phyloP scores from a whole-genome alignment of 2,888 invertebrate genomes.

The Gastrophysa polygoni region DNA sequence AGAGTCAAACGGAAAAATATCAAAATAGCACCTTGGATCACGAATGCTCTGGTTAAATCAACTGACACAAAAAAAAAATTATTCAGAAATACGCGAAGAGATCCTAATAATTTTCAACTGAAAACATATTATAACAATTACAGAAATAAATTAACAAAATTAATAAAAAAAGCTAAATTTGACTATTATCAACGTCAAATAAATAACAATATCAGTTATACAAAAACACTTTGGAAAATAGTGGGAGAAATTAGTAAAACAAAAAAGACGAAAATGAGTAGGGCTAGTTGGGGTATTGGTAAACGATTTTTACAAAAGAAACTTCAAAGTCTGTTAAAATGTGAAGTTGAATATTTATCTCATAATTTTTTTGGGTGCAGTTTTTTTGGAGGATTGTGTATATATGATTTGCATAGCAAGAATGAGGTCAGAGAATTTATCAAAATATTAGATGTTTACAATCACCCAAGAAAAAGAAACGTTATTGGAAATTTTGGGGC shows the following conservation, averaged over 20 bases:
- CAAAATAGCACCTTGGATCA: conserved; percentile 6
- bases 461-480: too few relatives aligned
- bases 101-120: background rate
- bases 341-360: too few relatives aligned
- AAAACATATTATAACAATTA: background rate
- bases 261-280: background rate
- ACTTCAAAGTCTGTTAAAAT: too few relatives aligned
- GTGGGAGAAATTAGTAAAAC: conserved; percentile 7
- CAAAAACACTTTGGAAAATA: background rate
- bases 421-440: too few relatives aligned
- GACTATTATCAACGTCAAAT: conserved; percentile 4
- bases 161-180: background rate
- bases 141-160: conserved; percentile 4
- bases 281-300: too few relatives aligned
- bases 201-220: background rate
- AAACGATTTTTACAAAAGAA: too few relatives aligned
- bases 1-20: conserved; percentile 3
- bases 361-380: too few relatives aligned
- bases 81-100: background rate
- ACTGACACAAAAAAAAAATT: background rate
- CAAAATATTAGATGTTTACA: too few relatives aligned
- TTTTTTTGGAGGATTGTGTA: too few relatives aligned
- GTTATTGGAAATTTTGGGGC: too few relatives aligned
- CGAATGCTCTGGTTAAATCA: conserved; percentile 3
- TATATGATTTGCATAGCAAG: too few relatives aligned